Evolutionary conservation across 2,888 invertebrate genomes (phyloP), one percentile per base, ranked within the genome.

Genomic region (Dicycla oo): DNA sequence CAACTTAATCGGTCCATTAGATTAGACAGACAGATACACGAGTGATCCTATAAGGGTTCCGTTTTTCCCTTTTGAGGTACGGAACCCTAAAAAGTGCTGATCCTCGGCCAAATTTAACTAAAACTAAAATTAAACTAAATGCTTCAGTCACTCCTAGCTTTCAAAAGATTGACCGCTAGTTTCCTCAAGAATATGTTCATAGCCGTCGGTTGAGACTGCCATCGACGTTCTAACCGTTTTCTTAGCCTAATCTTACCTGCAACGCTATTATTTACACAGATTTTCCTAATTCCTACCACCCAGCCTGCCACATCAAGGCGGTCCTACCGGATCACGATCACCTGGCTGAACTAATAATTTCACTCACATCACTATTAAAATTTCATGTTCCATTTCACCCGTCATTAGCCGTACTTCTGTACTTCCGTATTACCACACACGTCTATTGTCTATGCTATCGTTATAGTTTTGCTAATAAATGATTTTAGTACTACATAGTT

Each of bases 271-370:
- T 62, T 65, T 30, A 54, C 49, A 56, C 11, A 54, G 23, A 15
- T 47, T 64, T 45, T 10, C 61, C 43, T 57, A 66, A 61, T 51
- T 60, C 10, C 38, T 57, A 23, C 15, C 38, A 38, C 7, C 15
- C 30, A 43, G 30, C 30, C 30, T 8, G 30, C 10, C n/a, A 45
- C 45, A 23, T 11, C 69, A 63, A 80, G 76, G 80, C 78, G 60
- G 79, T 87, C 87, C 86, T 86, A 87, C 79, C 61, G 51, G 57
- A 81, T 71, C 80, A 88, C 89, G 88, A 89, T 87, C 91, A 90
- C 88, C 88, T 91, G 89, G 86, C 75, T 82, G 75, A 89, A 88
- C 90, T 90, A 88, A 91, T 92, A 90, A 93, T 94, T 93, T 92
- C 78, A 83, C 89, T 80, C 84, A 83, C 78, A 87, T 86, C 88